Percentiles rank a stretch among this genome's conserved stretches.
Conservation (phyloP, 2,888 invertebrate genomes). For the Andrena praecox region DNA sequence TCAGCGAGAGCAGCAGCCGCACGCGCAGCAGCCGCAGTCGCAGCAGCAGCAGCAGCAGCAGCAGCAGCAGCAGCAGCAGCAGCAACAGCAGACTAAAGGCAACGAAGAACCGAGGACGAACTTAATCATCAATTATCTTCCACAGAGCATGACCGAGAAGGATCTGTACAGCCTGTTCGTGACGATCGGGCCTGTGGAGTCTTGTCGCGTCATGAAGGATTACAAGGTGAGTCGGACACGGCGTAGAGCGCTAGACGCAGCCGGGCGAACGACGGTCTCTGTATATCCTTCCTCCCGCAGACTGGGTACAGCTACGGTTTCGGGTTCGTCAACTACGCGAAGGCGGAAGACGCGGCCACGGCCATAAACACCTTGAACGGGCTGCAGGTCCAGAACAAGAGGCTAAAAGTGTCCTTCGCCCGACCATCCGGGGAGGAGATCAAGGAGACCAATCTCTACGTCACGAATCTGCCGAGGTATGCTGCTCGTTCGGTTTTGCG, state of each 20-base stretch:
- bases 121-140: slow-evolving; percentile 97
- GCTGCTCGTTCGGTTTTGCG: no score
- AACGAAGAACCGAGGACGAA: slow-evolving; percentile 88
- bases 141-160: slow-evolving; percentile 96
- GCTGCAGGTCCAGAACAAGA: slow-evolving; percentile 94
- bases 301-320: slow-evolving; percentile 98
- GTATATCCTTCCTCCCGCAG: slow-evolving; percentile 83
- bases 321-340: slow-evolving; percentile 96
- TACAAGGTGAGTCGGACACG: slow-evolving; percentile 88
- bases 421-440: slow-evolving; percentile 96
- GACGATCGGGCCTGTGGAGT: slow-evolving; percentile 95
- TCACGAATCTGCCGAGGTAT: slow-evolving; percentile 95
- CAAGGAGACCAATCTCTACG: slow-evolving; percentile 97
- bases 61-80: slow-evolving; percentile 60
- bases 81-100: slow-evolving; percentile 73
- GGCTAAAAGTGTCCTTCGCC: slow-evolving; percentile 97
- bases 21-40: slow-evolving; percentile 56
- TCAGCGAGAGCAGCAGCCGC: slow-evolving; percentile 78
- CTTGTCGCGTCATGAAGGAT: slow-evolving; percentile 96
- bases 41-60: slow-evolving; percentile 66
- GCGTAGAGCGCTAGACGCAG: no score
- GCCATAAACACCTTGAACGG: slow-evolving; percentile 96
- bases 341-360: slow-evolving; percentile 93
- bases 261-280: background rate
- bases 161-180: slow-evolving; percentile 95